Percentiles rank a stretch among this genome's conserved stretches.
These are phyloP conservation scores for Ptychoptera contaminata DNA, from an alignment of 2,888 invertebrate species.

Conservation along the genomic window DNA sequence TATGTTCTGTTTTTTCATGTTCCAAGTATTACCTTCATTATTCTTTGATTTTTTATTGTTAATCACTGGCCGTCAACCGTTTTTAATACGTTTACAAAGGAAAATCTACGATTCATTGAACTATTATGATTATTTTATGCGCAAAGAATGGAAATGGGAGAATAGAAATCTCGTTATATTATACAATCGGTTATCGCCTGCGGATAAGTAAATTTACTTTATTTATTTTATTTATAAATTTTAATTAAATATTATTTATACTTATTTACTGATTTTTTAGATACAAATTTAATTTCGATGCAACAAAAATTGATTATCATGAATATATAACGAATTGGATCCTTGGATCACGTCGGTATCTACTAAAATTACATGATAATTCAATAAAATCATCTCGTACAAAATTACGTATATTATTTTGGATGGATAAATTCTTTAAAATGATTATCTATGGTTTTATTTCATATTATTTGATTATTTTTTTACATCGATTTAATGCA, in stretches of 20 bases:
- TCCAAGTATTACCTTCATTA: constrained; percentile 39
- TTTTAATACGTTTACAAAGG: constrained; percentile 31
- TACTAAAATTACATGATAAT: constrained; percentile 29
- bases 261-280: constrained; percentile 4
- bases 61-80: constrained; percentile 32
- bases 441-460: too few species aligned
- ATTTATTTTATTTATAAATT: not conserved
- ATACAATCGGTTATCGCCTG: constrained; percentile 15
- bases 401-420: constrained; percentile 5
- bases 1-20: constrained; percentile 32
- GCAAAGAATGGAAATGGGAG: constrained; percentile 31
- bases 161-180: constrained; percentile 21
- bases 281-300: constrained; percentile 30
- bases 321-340: constrained; percentile 33
- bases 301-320: constrained; percentile 17
- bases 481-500: too few species aligned
- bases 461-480: too few species aligned
- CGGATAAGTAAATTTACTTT: not conserved
- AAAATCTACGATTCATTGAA: constrained; percentile 31
- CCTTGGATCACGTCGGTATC: constrained; percentile 30
- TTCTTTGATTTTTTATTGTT: constrained; percentile 32
- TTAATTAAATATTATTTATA: constrained; percentile 12
- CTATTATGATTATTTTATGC: constrained; percentile 33
- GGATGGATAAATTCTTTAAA: not conserved
- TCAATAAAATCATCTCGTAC: constrained; percentile 12